Conservation (phyloP, 2,797 vertebrate species). For the Hypotaenidia philippensis region DNA sequence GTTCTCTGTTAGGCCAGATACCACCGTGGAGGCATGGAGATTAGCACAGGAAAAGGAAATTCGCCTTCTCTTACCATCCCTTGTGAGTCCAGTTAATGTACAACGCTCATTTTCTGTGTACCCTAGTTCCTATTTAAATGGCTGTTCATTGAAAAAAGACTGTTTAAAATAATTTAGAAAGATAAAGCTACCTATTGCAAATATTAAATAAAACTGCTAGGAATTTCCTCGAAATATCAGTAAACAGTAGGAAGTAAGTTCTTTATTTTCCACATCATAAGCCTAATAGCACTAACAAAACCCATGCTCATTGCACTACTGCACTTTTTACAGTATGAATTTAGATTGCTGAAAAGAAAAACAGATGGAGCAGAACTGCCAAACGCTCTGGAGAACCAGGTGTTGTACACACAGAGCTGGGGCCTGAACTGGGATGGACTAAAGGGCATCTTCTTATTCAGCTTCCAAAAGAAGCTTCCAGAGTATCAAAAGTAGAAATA, state of each 20-base stretch:
- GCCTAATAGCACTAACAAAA: constrained; percentile 40
- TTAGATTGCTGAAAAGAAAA: constrained; percentile 24
- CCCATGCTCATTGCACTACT: not conserved
- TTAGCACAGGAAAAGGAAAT: not conserved
- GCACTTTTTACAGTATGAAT: constrained; percentile 24
- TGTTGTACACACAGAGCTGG: rapidly evolving
- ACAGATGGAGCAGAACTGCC: not conserved
- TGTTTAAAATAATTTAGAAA: constrained; percentile 54
- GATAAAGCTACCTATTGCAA: constrained; percentile 58
- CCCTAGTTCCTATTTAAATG: constrained; percentile 30
- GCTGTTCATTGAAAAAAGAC: constrained; percentile 27
- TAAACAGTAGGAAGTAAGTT: constrained; percentile 51
- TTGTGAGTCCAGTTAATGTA: not conserved
- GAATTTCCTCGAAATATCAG: constrained; percentile 51
- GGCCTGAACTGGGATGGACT: not conserved
- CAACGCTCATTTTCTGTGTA: not conserved
- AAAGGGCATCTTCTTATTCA: not conserved
- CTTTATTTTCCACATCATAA: constrained; percentile 53
- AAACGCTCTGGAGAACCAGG: not conserved
- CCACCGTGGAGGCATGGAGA: not conserved
- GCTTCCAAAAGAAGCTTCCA: constrained; percentile 28
- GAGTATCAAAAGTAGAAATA: not conserved
- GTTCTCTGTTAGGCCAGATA: not conserved
- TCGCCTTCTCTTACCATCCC: not conserved
- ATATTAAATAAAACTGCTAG: constrained; percentile 62